Evolutionary conservation across 2,797 vertebrate genomes (phyloP).

Genomic region (Salarias fasciatus): DNA sequence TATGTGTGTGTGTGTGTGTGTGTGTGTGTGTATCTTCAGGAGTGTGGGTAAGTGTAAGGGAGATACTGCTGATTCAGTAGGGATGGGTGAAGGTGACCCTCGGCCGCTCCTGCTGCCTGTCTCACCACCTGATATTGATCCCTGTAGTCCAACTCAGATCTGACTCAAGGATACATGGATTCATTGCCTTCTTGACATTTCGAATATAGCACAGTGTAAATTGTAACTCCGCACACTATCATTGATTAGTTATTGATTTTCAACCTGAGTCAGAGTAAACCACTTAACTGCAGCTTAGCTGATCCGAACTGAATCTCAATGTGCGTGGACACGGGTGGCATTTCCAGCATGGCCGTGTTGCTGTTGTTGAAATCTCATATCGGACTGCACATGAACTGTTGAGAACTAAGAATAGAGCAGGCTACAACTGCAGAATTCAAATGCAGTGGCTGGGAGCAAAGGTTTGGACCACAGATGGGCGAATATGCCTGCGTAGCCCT

Average conservation of each 20-base stretch:
- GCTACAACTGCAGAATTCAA: conserved; percentile 75
- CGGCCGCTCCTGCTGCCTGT: conserved; percentile 70
- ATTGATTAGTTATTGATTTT: conserved; percentile 75
- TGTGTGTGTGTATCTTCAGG: conserved; percentile 16
- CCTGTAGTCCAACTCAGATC: conserved; percentile 70
- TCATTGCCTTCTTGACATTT: conserved; percentile 75
- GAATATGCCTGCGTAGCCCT: conserved; percentile 73
- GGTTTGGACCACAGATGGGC: conserved; percentile 83
- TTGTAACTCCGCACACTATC: conserved; percentile 50
- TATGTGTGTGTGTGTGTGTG: conserved; percentile 51
- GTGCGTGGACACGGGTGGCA: not conserved
- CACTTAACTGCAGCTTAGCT: conserved; percentile 57
- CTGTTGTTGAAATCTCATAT: conserved; percentile 52
- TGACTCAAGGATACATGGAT: conserved; percentile 72
- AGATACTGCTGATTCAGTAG: conserved; percentile 87
- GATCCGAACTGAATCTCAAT: conserved; percentile 44
- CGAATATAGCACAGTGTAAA: conserved; percentile 73
- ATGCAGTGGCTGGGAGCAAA: conserved; percentile 79
- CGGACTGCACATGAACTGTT: conserved; percentile 54
- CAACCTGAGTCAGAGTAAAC: conserved; percentile 46
- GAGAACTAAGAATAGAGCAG: conserved; percentile 73
- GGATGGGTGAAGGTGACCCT: conserved; percentile 86
- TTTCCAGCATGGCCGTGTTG: conserved; percentile 17
- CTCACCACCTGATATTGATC: conserved; percentile 83
- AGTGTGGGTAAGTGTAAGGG: conserved; percentile 34